Conservation (phyloP, 2,888 invertebrate species). For the Nezara viridula region DNA sequence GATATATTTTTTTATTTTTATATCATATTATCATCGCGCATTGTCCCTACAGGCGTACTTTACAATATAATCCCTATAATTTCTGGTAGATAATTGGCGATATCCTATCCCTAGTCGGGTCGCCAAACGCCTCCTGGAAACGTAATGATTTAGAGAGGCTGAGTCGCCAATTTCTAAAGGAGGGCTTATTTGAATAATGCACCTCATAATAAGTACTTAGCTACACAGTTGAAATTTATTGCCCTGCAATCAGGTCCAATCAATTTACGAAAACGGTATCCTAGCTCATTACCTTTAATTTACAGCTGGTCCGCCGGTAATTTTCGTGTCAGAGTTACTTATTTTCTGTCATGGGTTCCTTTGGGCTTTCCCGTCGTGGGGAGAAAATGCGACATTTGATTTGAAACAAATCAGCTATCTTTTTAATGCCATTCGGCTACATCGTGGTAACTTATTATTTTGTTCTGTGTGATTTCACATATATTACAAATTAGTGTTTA, state of each 20-base stretch:
- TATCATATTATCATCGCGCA: background rate
- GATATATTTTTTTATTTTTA: too few species aligned
- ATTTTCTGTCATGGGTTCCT: slow-evolving; percentile 26
- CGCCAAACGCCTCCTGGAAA: slow-evolving; percentile 36
- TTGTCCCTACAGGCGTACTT: background rate
- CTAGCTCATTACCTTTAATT: slow-evolving; percentile 51
- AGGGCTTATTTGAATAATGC: slow-evolving; percentile 57
- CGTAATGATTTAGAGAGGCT: slow-evolving; percentile 17
- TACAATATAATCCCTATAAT: background rate
- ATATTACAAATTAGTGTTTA: too few species aligned
- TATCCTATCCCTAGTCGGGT: background rate
- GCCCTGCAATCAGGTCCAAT: slow-evolving; percentile 55
- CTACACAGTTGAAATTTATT: slow-evolving; percentile 29
- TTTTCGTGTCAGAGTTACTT: slow-evolving; percentile 48
- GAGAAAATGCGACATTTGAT: background rate
- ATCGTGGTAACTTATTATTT: too few species aligned
- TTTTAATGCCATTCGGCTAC: too few species aligned
- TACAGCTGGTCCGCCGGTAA: slow-evolving; percentile 39
- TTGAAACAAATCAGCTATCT: background rate
- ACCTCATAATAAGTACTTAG: slow-evolving; percentile 55
- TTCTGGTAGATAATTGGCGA: background rate
- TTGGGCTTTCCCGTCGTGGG: background rate
- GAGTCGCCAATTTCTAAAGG: slow-evolving; percentile 26
- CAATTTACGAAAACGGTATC: slow-evolving; percentile 56
- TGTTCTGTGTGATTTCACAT: too few species aligned